Conservation (phyloP, 2,797 vertebrate species). For the Cossypha caffra region DNA sequence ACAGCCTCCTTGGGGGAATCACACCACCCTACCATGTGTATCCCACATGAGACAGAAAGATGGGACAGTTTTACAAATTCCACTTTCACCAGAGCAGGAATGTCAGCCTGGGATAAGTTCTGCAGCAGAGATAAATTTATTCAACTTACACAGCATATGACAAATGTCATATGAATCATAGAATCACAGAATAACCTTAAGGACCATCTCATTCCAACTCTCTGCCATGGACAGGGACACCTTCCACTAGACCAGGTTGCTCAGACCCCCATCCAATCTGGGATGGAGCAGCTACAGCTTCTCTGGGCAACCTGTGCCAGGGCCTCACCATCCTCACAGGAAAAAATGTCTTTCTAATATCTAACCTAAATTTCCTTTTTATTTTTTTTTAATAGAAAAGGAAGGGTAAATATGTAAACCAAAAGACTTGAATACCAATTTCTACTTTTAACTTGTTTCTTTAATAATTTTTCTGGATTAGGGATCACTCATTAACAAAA, state of each 20-base stretch:
- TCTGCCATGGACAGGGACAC: neutral
- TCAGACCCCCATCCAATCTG: neutral
- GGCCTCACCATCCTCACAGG: neutral
- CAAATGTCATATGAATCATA: neutral
- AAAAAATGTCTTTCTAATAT: neutral
- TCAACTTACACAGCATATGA: neutral
- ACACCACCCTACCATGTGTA: fast-evolving
- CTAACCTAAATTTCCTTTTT: no score
- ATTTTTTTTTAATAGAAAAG: no score
- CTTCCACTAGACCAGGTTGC: no score
- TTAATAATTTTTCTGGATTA: neutral
- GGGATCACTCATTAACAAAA: neutral
- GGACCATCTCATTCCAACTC: neutral
- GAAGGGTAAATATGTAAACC: neutral
- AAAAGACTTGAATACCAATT: neutral
- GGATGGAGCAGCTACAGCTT: neutral
- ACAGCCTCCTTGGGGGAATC: neutral
- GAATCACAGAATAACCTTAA: neutral
- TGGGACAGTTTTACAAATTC: neutral
- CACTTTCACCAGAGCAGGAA: neutral
- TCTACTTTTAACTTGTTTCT: neutral
- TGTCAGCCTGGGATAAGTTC: neutral
- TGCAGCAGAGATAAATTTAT: neutral
- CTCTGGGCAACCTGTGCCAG: neutral
- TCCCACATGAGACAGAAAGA: neutral